A percentile compares a stretch with the other conserved stretches of the same genome.
Conservation (phyloP, 2,888 invertebrate species). For the Hirtodrosophila duncani region DNA sequence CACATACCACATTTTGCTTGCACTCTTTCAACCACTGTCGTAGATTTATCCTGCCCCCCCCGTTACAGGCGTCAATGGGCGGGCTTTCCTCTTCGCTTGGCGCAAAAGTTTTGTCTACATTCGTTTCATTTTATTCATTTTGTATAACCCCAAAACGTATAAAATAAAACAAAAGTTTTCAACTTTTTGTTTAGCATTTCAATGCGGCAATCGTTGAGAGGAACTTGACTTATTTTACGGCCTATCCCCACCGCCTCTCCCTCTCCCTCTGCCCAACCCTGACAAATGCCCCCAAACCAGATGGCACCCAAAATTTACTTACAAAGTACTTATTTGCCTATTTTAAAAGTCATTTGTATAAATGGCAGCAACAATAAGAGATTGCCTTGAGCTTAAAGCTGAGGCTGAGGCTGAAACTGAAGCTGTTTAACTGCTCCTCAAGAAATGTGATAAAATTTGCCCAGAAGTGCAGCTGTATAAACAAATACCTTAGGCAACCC, state of each 20-base stretch:
- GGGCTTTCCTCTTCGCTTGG: conserved; percentile 9
- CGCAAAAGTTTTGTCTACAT: conserved; percentile 58
- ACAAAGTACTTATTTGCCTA: conserved; percentile 71
- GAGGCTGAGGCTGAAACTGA: no score
- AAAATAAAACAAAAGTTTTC: conserved; percentile 59
- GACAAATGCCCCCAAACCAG: conserved; percentile 18
- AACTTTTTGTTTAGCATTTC: conserved; percentile 63
- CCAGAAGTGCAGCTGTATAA: conserved; percentile 57
- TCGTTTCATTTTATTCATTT: conserved; percentile 66
- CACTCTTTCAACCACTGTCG: no score
- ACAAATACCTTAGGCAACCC: conserved; percentile 60
- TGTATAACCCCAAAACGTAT: conserved; percentile 54
- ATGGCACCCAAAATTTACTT: conserved; percentile 57
- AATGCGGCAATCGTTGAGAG: conserved; percentile 57
- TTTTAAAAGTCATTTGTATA: conserved; percentile 59
- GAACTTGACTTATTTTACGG: conserved; percentile 57
- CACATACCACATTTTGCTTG: no score
- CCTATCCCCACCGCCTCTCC: conserved; percentile 28
- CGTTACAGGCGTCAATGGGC: no score
- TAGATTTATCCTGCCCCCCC: no score
- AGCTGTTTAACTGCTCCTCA: no score
- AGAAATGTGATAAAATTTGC: conserved; percentile 61
- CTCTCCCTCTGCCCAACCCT: background rate
- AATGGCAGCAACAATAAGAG: conserved; percentile 35
- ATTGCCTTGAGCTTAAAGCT: conserved; percentile 24